Evolutionary conservation across 2,797 vertebrate genomes (phyloP).

Genomic region (Sebastes trivittatus): DNA sequence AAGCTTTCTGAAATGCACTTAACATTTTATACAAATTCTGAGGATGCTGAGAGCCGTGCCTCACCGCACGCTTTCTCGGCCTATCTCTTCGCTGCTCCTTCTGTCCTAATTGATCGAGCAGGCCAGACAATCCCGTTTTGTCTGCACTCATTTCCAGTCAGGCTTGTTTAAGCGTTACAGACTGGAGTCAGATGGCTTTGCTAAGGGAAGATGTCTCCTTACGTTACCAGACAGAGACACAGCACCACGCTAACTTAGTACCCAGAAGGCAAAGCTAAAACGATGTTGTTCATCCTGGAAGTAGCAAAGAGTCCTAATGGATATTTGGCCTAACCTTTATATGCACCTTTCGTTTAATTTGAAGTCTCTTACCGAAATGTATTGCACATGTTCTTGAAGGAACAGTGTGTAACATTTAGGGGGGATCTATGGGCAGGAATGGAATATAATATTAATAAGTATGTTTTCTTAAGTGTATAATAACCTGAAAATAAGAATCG

Average conservation of each 20-base stretch:
- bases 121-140: constrained; percentile 73
- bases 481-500: too few species aligned
- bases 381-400: background rate
- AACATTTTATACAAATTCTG: constrained; percentile 71
- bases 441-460: too few species aligned
- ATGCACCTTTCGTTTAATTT: background rate
- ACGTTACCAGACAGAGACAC: constrained; percentile 65
- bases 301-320: background rate
- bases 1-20: constrained; percentile 75
- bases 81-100: constrained; percentile 51
- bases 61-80: constrained; percentile 56
- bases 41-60: constrained; percentile 63
- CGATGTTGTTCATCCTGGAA: constrained; percentile 20
- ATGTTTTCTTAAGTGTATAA: too few species aligned
- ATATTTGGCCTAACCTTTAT: background rate
- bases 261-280: constrained; percentile 30
- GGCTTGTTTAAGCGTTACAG: constrained; percentile 75
- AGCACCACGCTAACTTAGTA: constrained; percentile 25
- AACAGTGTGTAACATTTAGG: too few species aligned
- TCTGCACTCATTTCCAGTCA: constrained; percentile 81
- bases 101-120: constrained; percentile 75
- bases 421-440: too few species aligned
- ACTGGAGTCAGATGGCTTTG: constrained; percentile 78
- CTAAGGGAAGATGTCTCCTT: constrained; percentile 68
- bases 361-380: background rate